A percentile compares a stretch with the other conserved stretches of the same genome.
Evolutionary conservation across 2,888 invertebrate genomes (phyloP).

Genomic region (Morpho achilles): DNA sequence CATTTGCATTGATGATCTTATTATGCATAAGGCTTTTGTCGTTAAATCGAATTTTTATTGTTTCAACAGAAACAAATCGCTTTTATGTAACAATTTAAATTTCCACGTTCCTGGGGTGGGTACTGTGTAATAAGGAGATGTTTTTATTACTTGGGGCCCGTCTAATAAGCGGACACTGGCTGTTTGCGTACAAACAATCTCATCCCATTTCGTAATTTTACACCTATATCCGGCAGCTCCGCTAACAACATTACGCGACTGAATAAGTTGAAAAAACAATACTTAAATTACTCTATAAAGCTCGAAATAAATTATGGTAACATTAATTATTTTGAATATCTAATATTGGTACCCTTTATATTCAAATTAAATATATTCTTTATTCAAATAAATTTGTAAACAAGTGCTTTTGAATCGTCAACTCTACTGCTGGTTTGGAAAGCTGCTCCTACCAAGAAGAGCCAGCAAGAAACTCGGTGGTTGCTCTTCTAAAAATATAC

Average conservation of each 20-base stretch:
- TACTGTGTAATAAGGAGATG: constrained; percentile 64
- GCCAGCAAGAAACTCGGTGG: no score
- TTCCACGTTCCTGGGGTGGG: constrained; percentile 50
- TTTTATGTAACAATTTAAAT: constrained; percentile 67
- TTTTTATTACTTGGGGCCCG: constrained; percentile 68
- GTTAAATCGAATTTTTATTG: constrained; percentile 64
- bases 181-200: constrained; percentile 71
- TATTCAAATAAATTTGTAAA: no score
- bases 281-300: constrained; percentile 22
- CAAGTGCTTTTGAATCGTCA: no score
- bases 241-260: constrained; percentile 48
- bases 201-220: constrained; percentile 63
- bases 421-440: no score
- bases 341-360: no score
- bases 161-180: constrained; percentile 69
- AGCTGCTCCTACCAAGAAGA: no score
- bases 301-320: constrained; percentile 3
- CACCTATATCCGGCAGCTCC: constrained; percentile 53
- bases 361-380: no score
- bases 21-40: constrained; percentile 43
- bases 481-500: no score
- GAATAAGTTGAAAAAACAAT: constrained; percentile 45
- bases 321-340: neutral
- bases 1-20: constrained; percentile 30
- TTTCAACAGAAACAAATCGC: constrained; percentile 63